Evolutionary conservation across 1,140 invertebrate genomes (phyloP), one percentile per base, ranked within the genome.

Genomic region (Halesus radiatus): DNA sequence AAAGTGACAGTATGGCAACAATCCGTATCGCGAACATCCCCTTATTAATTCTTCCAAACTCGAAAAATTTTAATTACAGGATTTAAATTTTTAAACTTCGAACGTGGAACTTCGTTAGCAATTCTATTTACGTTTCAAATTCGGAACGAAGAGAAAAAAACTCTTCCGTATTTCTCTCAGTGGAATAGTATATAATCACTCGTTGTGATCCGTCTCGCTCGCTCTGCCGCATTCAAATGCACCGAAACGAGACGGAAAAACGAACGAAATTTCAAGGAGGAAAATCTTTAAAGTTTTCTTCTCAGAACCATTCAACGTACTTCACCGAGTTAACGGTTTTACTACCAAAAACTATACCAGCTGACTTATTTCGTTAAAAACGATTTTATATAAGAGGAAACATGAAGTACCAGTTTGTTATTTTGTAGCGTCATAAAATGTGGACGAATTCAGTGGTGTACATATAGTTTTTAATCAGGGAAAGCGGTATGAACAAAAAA

Each of bases 121-220:
- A 76, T 76, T 76, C 74, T 76, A 76, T 76, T 76, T 62, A 76
- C 37, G 52, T 62, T 74, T 74, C 53, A 74, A 74, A 74, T 74
- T 74, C 29, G 26, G 52, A 74, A 58, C 23, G 52, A n/a, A 74
- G 53, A 18, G 23, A 72, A 45, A 74, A 73, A 56, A 56, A 26
- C n/a, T 22, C 45, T 52, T 74, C 72, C 72, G 52, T 22, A 20
- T 18, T 74, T 54, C 23, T 54, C 68, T 29, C 6, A 18, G 18
- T 62, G 54, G 7, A 76, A 16, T 62, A 16, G 16, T 10, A 18
- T 10, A 18, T 4, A 6, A 75, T 56, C 32, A 22, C 56, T 23
- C 18, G 29, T 5, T 20, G 45, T 16, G 15, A 18, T 22, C 15
- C 23, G 54, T 62, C 20, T 23, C 74, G 7, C 18, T 76, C 56